Base-by-base conservation (phyloP, 2,888 invertebrate genomes). In the Ceratothoa steindachneri region DNA sequence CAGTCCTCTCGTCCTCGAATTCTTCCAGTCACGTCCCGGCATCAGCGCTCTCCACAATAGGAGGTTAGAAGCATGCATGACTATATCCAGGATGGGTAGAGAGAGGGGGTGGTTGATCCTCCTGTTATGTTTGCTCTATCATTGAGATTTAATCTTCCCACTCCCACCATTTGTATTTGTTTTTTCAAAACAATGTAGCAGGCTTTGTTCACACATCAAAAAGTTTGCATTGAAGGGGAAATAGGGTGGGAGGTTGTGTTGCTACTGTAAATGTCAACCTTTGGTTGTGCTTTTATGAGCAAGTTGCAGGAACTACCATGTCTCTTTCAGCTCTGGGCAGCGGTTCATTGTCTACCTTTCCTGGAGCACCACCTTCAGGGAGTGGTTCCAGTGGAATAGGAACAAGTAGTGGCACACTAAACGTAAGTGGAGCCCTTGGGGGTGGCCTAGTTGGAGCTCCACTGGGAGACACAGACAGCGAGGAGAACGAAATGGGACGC, bases 401-500 rank as follows among this genome's bases (percentile, higher is more conserved):
- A 19, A 67, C 80, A 29, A 75, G 73, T 31, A 74, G 77, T 64
- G 80, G 75, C 30, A 71, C 72, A 3, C 69, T 67, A n/a, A 66
- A 73, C 9, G 71, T 77, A 51, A 80, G 77, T 19, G 72, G 73
- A 9, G 69, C 73, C 27, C 70, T 73, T 1, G 73, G 68, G 31
- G 77, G 77, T 15, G n/a, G n/a, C n/a, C 67, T 75, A 41, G 69
- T 77, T 66, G 77, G 77, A 9, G 74, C 77, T 41, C 70, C 85
- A 84, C n/a, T n/a, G n/a, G 22, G 85, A 84, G 41, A 85, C 84
- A 69, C 84, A 85, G 82, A 81, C 69, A 77, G 81, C 81, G 97
- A 97, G 85, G 96, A 97, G 84, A 93, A 93, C 82, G 97, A 97
- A 86, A 96, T 97, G 84, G 96, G 97, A 52, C 89, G 97, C 67